These are phyloP conservation scores for Luperina nickerlii DNA, from an alignment of 2,888 invertebrate species.

Conservation along the genomic window DNA sequence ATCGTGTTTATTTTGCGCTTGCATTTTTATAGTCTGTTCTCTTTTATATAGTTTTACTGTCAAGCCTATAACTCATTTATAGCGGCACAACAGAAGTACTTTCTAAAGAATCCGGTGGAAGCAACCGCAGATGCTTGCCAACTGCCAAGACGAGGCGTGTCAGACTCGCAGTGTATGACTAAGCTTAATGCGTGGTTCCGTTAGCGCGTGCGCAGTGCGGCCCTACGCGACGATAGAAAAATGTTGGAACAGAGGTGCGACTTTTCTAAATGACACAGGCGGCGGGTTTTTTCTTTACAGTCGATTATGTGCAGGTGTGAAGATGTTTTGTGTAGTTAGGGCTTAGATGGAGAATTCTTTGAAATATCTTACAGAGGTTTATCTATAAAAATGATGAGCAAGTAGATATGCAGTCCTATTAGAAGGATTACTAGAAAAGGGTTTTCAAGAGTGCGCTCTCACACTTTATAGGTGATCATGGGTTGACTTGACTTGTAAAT, in stretches of 20 bases:
- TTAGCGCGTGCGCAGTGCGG: slow-evolving; percentile 75
- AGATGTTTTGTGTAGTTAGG: slow-evolving; percentile 44
- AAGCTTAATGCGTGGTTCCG: slow-evolving; percentile 81
- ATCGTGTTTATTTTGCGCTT: neutral
- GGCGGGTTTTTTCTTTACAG: slow-evolving; percentile 29
- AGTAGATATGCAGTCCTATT: neutral
- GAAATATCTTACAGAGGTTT: slow-evolving; percentile 11
- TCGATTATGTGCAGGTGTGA: slow-evolving; percentile 50
- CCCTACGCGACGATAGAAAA: slow-evolving; percentile 57
- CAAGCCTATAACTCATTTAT: slow-evolving; percentile 39
- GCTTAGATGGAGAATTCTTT: slow-evolving; percentile 25
- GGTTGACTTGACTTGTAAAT: neutral
- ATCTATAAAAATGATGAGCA: neutral
- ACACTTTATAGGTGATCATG: neutral
- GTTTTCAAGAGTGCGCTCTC: neutral
- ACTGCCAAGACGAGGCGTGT: slow-evolving; percentile 68
- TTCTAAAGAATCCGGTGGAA: slow-evolving; percentile 84
- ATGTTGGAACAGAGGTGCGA: slow-evolving; percentile 56
- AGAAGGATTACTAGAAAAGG: neutral
- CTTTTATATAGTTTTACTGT: slow-evolving; percentile 43
- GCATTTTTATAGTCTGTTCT: slow-evolving; percentile 31
- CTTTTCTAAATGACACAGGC: slow-evolving; percentile 42
- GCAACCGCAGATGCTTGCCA: slow-evolving; percentile 69
- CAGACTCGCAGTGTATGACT: slow-evolving; percentile 77
- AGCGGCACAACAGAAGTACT: slow-evolving; percentile 61